Evolutionary conservation across 2,797 vertebrate species (phyloP), one percentile per base, ranked within the genome.

Genomic region (Lagocephalus sceleratus): DNA sequence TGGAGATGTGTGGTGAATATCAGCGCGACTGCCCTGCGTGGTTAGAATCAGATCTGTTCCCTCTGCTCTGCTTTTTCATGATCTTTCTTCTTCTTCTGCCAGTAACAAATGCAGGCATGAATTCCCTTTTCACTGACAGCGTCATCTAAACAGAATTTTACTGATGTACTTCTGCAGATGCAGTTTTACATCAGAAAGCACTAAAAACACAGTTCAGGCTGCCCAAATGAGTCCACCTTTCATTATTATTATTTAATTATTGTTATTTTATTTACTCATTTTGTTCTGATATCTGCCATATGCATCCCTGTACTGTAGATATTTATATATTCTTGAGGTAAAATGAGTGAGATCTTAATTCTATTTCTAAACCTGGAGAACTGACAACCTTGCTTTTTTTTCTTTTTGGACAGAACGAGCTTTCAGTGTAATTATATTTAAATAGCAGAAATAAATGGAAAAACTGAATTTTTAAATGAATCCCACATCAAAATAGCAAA

Each of bases 311-410:
- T 25, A 5, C 23, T 25, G 23, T 25, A 5, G 23, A 7, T 25
- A 25, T 25, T 25, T 25, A 25, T 4, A 25, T 25, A 25, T n/a
- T n/a, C n/a, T n/a, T n/a, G n/a, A n/a, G n/a, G n/a, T n/a, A n/a
- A n/a, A n/a, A n/a, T n/a, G n/a, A n/a, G n/a, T n/a, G n/a, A n/a
- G n/a, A n/a, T n/a, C n/a, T n/a, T n/a, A n/a, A n/a, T n/a, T n/a
- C n/a, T n/a, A n/a, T n/a, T n/a, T n/a, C n/a, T n/a, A n/a, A n/a
- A n/a, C n/a, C n/a, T n/a, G n/a, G n/a, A n/a, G 40, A 65, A 68
- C 67, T 76, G 66, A 60, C 49, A 71, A 44, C 53, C 23, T 43
- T 63, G 59, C 64, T 67, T 78, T 63, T 50, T 54, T n/a, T n/a
- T n/a, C n/a, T n/a, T n/a, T n/a, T n/a, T n/a, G n/a, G n/a, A n/a